These are phyloP conservation scores for Gastrophysa polygoni DNA, from an alignment of 2,888 invertebrate species.

Conservation along the genomic window DNA sequence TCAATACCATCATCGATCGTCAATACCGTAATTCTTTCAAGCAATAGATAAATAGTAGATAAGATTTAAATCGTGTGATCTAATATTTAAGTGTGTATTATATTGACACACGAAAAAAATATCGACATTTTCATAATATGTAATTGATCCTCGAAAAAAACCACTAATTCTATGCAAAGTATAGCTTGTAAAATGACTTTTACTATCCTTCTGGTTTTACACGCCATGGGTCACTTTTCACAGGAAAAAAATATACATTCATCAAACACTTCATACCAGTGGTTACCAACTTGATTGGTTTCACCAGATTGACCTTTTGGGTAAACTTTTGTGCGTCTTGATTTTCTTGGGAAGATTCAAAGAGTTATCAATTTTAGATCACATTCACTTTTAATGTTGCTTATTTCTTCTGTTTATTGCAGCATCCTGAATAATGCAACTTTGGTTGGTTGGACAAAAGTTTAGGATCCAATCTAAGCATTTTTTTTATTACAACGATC, in stretches of 20 bases:
- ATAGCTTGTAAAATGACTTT: conserved; percentile 74
- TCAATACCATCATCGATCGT: not conserved
- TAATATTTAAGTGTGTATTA: conserved; percentile 38
- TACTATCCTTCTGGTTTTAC: conserved; percentile 46
- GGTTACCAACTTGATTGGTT: not conserved
- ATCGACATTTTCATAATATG: conserved; percentile 34
- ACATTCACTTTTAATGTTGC: no score
- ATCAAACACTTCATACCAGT: no score
- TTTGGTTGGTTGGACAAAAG: no score
- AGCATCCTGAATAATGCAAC: no score
- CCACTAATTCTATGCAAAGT: conserved; percentile 93
- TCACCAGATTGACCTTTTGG: no score
- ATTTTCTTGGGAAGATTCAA: no score
- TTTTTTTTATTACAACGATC: no score
- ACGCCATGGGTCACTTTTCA: conserved; percentile 25
- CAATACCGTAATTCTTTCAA: no score
- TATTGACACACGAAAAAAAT: conserved; percentile 26
- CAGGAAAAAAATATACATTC: conserved; percentile 3
- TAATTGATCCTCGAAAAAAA: conserved; percentile 71
- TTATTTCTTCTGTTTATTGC: no score
- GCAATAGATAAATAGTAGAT: conserved; percentile 28
- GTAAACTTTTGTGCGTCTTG: no score
- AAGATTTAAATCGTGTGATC: conserved; percentile 31
- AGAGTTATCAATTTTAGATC: no score
- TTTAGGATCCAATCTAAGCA: no score